Base-by-base conservation (phyloP, 2,888 invertebrate genomes). In the Eupsilia transversa region DNA sequence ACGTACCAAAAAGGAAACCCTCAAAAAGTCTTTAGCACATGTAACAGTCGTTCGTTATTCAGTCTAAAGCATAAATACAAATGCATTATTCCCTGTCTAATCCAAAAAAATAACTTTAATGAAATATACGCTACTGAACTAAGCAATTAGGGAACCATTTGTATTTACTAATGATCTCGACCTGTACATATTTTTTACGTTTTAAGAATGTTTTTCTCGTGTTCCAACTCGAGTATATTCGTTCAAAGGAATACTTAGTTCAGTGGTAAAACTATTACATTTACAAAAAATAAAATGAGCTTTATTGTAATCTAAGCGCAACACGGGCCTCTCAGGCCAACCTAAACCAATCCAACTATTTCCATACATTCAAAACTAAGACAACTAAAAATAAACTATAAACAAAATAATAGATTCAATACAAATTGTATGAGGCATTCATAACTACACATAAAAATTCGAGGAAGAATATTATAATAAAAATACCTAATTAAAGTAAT, bases 21-120 rank as follows among this genome's bases (percentile, higher is more conserved):
- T 91, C 89, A 89, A 91, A 94, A 93, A 93, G 75, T 78, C 65
- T 93, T 95, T 94, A 94, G 94, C 94, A 94, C 94, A 92, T 88
- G 71, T 88, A 90, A 85, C 94, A 94, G 94, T 94, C 93, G 87
- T 87, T 89, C 81, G 85, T 88, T 88, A 79, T 85, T 94, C 93
- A 94, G 94, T 94, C 94, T 90, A 89, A 89, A 92, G 88, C 89
- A 90, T 90, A 88, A 88, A 92, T 92, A 90, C 84, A 93, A 94
- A 94, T 94, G 94, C 94, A 92, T 80, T 82, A 82, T 82, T 92
- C 91, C 93, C 93, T 92, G 92, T 92, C 80, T 82, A 86, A 86
- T 87, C 86, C 88, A 86, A 84, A 80, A 75, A 84, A 61, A 41
- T 17, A 59, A 68, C 59, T 63, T 57, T 63, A 63, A 68, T 46